phyloP scores from a whole-genome alignment of 2,113 vertebrate species.

The Otocyon megalotis region DNA sequence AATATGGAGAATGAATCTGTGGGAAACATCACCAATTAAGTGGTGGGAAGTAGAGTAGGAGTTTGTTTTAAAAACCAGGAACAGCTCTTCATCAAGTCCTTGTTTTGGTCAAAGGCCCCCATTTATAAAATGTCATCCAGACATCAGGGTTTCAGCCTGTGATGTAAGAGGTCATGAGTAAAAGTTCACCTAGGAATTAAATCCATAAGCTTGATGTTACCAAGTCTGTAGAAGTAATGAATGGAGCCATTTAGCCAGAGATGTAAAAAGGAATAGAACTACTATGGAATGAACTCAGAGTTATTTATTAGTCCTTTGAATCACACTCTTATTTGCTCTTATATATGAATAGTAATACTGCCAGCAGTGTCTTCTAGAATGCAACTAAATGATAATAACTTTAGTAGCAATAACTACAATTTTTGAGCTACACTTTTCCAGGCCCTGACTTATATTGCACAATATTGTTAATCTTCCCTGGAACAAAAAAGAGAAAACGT shows the following conservation, averaged over 20 bases:
- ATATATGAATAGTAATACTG: slow-evolving; percentile 25
- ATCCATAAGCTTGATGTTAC: background rate
- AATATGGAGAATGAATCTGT: background rate
- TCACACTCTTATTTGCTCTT: slow-evolving; percentile 30
- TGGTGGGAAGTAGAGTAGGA: background rate
- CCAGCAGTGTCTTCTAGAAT: slow-evolving; percentile 25
- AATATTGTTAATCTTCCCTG: slow-evolving; percentile 48
- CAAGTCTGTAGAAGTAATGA: slow-evolving; percentile 44
- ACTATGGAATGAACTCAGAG: background rate
- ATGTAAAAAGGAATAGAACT: slow-evolving; percentile 36
- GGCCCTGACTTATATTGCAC: background rate
- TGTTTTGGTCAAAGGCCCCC: slow-evolving; percentile 21
- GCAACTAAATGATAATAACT: slow-evolving; percentile 52
- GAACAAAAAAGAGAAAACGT: slow-evolving; percentile 64
- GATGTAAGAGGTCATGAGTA: background rate
- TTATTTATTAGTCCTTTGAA: slow-evolving; percentile 59
- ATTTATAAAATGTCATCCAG: background rate
- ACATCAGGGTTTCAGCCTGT: background rate
- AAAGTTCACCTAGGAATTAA: slow-evolving; percentile 53
- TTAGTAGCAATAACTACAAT: slow-evolving; percentile 38
- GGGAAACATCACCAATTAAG: background rate
- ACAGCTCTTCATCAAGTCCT: background rate
- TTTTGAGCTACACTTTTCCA: slow-evolving; percentile 41
- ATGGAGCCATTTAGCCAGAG: slow-evolving; percentile 59
- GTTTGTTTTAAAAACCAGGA: slow-evolving; percentile 45